Conservation (phyloP, 2,888 invertebrate species). For the Brachyptera risi region DNA sequence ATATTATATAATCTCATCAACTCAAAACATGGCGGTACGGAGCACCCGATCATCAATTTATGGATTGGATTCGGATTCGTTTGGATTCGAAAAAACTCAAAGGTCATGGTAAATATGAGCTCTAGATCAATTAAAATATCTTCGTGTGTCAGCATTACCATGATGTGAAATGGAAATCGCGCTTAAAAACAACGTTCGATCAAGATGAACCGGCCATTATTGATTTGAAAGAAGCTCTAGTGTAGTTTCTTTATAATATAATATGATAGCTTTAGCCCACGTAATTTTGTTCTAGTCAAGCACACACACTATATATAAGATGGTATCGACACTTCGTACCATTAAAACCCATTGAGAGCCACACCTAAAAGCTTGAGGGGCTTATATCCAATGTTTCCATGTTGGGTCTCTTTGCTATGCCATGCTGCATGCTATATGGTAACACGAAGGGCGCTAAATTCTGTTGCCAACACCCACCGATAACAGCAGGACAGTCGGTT, state of each 20-base stretch:
- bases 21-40: too few relatives aligned
- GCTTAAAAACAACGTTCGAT: constrained; percentile 9
- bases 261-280: too few relatives aligned
- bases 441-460: neutral
- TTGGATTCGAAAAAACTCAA: too few relatives aligned
- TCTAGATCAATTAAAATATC: constrained; percentile 19
- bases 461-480: constrained; percentile 7
- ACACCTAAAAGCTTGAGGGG: constrained; percentile 23
- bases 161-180: constrained; percentile 12
- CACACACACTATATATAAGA: neutral
- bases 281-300: neutral
- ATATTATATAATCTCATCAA: too few relatives aligned
- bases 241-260: constrained; percentile 3
- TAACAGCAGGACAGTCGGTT: constrained; percentile 2
- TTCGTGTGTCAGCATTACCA: constrained; percentile 12
- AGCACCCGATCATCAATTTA: too few relatives aligned
- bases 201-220: constrained; percentile 17
- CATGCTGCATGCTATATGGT: neutral
- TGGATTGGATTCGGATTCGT: too few relatives aligned
- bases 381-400: constrained; percentile 9
- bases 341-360: constrained; percentile 24
- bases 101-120: too few relatives aligned
- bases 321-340: constrained; percentile 24
- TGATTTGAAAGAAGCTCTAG: constrained; percentile 2
- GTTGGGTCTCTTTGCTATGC: constrained; percentile 5